These are phyloP conservation scores for Orius insidiosus DNA, from an alignment of 1,140 invertebrate genomes.

Conservation along the genomic window DNA sequence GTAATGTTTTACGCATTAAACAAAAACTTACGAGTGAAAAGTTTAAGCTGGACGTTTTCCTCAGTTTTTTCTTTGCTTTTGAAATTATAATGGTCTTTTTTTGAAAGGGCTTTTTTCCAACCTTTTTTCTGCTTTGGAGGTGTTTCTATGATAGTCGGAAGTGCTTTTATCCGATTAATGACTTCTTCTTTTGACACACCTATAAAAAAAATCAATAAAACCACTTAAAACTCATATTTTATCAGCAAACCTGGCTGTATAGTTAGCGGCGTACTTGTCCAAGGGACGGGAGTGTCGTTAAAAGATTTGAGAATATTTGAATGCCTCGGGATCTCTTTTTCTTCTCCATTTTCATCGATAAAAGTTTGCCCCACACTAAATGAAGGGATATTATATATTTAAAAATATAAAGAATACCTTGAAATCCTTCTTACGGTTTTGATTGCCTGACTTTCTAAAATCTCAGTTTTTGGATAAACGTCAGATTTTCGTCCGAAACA, in stretches of 20 bases:
- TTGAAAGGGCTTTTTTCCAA: conserved; percentile 12
- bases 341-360: conserved; percentile 14
- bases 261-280: conserved; percentile 9
- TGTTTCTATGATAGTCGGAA: conserved; percentile 9
- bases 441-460: too few relatives aligned
- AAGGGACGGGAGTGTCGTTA: conserved; percentile 6
- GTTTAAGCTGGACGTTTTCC: background rate
- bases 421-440: conserved; percentile 6
- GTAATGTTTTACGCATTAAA: background rate
- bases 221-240: background rate
- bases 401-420: background rate
- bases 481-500: too few relatives aligned
- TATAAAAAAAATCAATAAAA: conserved; percentile 5
- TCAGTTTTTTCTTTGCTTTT: background rate
- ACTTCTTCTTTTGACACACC: conserved; percentile 11
- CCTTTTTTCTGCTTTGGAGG: background rate
- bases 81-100: background rate
- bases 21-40: background rate
- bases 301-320: conserved; percentile 9
- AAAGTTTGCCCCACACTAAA: conserved; percentile 12
- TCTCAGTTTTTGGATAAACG: too few relatives aligned
- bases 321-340: conserved; percentile 12
- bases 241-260: conserved; percentile 12
- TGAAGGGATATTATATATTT: conserved; percentile 1
- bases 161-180: conserved; percentile 4